Percentiles rank a stretch among this genome's conserved stretches.
These are phyloP conservation scores for Tylochromis polylepis DNA, from an alignment of 2,113 vertebrate genomes.

Conservation along the genomic window DNA sequence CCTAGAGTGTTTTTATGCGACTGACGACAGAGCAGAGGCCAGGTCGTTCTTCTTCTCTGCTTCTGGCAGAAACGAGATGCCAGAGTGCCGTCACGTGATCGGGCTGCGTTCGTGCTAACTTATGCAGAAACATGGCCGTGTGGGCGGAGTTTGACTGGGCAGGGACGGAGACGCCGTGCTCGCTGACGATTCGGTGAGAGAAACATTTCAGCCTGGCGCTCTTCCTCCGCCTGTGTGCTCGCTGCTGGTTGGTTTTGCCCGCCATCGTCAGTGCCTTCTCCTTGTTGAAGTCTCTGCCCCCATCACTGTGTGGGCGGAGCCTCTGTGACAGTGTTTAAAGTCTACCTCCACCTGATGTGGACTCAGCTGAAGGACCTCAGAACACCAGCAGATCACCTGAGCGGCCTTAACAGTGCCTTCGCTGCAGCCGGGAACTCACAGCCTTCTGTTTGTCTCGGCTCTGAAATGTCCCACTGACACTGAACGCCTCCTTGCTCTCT, in stretches of 20 bases:
- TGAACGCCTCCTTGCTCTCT: conserved; percentile 8
- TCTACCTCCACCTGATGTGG: neutral
- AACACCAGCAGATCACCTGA: conserved; percentile 20
- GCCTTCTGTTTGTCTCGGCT: neutral
- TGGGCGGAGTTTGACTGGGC: neutral
- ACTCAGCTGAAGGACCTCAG: neutral
- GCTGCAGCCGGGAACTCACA: neutral
- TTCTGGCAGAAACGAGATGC: fast-evolving
- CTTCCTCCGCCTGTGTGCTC: neutral
- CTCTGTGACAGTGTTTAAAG: neutral
- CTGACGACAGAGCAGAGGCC: neutral
- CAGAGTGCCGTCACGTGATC: neutral
- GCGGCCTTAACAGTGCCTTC: conserved; percentile 22
- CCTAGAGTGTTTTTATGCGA: neutral
- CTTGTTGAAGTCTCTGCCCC: neutral
- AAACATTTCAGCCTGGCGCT: neutral
- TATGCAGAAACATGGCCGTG: neutral
- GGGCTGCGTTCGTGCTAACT: neutral
- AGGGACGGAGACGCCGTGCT: neutral
- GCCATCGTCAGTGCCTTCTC: neutral
- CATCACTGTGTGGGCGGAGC: neutral
- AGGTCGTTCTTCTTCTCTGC: neutral
- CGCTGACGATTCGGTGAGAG: neutral
- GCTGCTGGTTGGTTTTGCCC: neutral
- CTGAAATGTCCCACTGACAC: neutral